These are phyloP conservation scores for Archegozetes longisetosus DNA, from an alignment of 1,140 invertebrate species.

Conservation along the genomic window DNA sequence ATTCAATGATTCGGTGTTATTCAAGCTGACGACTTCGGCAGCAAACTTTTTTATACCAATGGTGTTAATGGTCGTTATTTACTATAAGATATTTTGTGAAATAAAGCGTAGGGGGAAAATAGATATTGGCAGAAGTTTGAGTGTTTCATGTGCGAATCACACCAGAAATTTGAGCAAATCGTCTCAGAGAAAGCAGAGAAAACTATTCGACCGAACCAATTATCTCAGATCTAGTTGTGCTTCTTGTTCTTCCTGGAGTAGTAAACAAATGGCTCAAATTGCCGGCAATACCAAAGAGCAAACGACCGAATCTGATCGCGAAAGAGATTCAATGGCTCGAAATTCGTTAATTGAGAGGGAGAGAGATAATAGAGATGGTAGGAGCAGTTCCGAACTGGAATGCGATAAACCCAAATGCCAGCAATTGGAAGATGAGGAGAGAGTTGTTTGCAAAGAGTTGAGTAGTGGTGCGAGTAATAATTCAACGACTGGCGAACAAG, in stretches of 20 bases:
- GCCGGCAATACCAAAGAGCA: not conserved
- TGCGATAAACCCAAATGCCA: not conserved
- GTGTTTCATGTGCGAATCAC: not conserved
- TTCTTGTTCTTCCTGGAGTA: not conserved
- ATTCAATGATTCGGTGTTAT: slow-evolving; percentile 35
- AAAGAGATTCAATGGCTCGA: not conserved
- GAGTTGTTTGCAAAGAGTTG: not conserved
- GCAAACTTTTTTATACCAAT: slow-evolving; percentile 41
- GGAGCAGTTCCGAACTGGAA: not conserved
- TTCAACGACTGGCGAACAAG: not conserved
- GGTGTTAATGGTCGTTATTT: slow-evolving; percentile 37
- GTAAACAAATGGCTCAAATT: not conserved
- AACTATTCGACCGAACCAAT: not conserved
- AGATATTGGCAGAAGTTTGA: slow-evolving; percentile 23
- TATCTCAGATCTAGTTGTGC: not conserved
- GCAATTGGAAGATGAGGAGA: not conserved
- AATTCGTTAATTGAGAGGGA: not conserved
- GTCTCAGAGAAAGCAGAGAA: not conserved
- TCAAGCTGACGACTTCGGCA: slow-evolving; percentile 37
- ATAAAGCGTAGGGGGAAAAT: slow-evolving; percentile 34
- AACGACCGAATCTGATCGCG: not conserved
- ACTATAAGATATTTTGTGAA: slow-evolving; percentile 36
- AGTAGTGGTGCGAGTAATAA: not conserved
- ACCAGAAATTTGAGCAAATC: not conserved
- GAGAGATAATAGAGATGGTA: not conserved